phyloP scores from a whole-genome alignment of 2,113 vertebrate species.

The Pachypanchax playfairii region DNA sequence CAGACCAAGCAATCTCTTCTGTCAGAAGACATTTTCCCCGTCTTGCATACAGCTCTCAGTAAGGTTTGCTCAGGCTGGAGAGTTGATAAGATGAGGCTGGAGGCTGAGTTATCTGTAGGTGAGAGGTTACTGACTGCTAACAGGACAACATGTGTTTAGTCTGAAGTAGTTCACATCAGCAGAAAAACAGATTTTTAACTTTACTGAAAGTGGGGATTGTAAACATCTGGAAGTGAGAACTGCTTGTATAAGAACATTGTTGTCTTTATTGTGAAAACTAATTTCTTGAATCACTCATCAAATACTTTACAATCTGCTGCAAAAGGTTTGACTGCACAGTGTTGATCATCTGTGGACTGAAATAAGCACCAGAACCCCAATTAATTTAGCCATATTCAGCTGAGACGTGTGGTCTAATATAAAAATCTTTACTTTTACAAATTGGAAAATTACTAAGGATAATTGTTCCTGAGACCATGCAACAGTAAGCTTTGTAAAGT shows the following conservation, averaged over 20 bases:
- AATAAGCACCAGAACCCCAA: constrained; percentile 43
- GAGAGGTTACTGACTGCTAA: constrained; percentile 21
- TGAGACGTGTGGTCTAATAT: constrained; percentile 60
- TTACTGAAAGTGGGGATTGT: too few species aligned
- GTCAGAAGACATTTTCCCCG: too few species aligned
- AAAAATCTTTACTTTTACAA: constrained; percentile 48
- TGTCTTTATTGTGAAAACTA: constrained; percentile 4
- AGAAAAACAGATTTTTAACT: too few species aligned
- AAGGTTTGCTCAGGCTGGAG: too few species aligned
- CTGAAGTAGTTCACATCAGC: too few species aligned
- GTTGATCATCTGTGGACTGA: constrained; percentile 20
- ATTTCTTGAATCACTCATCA: constrained; percentile 3
- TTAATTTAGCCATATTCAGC: constrained; percentile 48
- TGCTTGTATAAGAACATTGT: neutral
- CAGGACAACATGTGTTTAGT: neutral
- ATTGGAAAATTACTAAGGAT: constrained; percentile 68
- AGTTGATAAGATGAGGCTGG: constrained; percentile 37
- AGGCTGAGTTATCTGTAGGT: constrained; percentile 33
- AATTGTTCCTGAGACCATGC: constrained; percentile 54
- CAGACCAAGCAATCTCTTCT: constrained; percentile 41
- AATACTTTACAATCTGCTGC: constrained; percentile 17
- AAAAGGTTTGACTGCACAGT: constrained; percentile 8
- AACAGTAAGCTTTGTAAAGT: constrained; percentile 48
- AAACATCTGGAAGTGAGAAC: neutral
- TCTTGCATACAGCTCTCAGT: too few species aligned